Evolutionary conservation across 2,888 invertebrate species (phyloP), one percentile per base, ranked within the genome.

Genomic region (Caenorhabditis wallacei): DNA sequence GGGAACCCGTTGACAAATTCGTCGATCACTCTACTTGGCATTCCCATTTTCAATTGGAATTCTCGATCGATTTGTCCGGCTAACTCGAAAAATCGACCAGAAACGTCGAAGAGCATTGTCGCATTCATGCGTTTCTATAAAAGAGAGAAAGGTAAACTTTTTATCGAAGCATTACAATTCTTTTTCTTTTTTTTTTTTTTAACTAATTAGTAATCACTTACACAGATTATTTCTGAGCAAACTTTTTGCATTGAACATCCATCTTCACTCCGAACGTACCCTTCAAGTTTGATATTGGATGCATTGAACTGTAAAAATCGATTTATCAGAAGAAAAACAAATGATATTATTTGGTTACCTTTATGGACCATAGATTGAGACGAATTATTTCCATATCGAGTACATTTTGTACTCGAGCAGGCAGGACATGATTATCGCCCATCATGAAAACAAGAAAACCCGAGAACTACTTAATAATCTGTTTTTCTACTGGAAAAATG

Each of bases 401-500:
- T 13, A 83, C 79, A 83, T 83, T 79, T 70, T 74, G 82, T n/a
- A 82, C 72, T 16, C 72, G 63, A n/a, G 37, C 54, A 4, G 82
- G 82, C 11, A 82, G 35, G 22, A 82, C 22, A 11, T 57, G 37
- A 1, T 30, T 68, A 10, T 78, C 72, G 18, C 35, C 72, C 82
- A 82, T 82, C 26, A 16, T 22, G 13, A 18, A 8, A 35, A 24
- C 13, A 37, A 24, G 0, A 20, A 40, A 20, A 30, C 8, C 20
- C n/a, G 26, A 43, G 22, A 37, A 11, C 0, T 11, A 59, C 20
- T 7, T 18, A 30, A 37, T 54, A 5, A 16, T 11, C 22, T 1
- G 43, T 46, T 20, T 24, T n/a, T 30, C n/a, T 13, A 30, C 4
- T 53, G 30, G 5, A n/a, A n/a, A 69, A 51, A n/a, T n/a, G n/a